Conservation (phyloP, 2,797 vertebrate genomes). For the Siniperca undulata region DNA sequence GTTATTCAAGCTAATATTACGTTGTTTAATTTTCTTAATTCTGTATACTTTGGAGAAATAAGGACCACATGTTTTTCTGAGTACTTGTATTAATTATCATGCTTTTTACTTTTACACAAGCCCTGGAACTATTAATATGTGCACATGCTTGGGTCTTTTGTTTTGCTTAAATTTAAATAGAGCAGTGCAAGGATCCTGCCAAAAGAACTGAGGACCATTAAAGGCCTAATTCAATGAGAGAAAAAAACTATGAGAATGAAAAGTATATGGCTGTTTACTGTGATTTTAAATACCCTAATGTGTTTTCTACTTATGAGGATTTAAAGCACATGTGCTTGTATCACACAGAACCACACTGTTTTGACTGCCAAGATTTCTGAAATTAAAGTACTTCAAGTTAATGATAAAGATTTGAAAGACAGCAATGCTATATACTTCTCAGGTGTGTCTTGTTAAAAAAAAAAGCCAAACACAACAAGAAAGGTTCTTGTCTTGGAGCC, state of each 20-base stretch:
- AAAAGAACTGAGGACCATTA: background rate
- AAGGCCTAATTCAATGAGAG: background rate
- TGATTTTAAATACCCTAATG: slow-evolving; percentile 17
- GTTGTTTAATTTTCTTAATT: background rate
- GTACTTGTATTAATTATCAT: background rate
- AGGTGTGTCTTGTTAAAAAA: background rate
- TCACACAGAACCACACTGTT: background rate
- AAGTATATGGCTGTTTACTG: slow-evolving; percentile 15
- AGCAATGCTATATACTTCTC: background rate
- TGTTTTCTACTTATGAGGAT: slow-evolving; percentile 26
- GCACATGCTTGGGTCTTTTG: background rate
- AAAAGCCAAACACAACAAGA: too few relatives aligned
- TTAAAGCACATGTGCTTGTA: slow-evolving; percentile 21
- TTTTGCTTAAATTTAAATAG: background rate
- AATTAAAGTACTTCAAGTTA: background rate
- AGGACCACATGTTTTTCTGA: background rate
- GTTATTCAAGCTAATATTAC: background rate
- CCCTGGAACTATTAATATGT: background rate
- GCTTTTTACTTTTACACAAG: background rate
- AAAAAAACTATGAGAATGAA: background rate
- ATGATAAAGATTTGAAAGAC: slow-evolving; percentile 4
- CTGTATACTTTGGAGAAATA: background rate
- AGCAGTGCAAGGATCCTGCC: background rate
- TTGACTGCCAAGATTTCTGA: background rate
- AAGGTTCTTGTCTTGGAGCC: background rate